Percentiles rank a stretch among this genome's conserved stretches.
These are phyloP conservation scores for Stylophora pistillata DNA, from an alignment of 64 coral and sea anemone species.

Conservation along the genomic window DNA sequence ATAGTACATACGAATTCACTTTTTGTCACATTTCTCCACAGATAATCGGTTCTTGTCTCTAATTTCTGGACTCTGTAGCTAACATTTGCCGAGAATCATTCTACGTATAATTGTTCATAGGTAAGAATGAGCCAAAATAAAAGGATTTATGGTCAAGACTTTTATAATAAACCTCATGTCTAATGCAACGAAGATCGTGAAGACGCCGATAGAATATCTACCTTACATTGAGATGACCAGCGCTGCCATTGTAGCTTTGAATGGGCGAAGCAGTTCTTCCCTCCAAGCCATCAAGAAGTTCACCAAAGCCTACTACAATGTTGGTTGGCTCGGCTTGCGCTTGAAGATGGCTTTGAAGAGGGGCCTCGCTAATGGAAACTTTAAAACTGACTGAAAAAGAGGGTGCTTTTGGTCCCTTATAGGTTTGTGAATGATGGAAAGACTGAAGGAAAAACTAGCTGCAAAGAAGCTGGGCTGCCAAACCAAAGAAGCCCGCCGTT, in stretches of 20 bases:
- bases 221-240: not conserved
- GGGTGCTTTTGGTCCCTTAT: not conserved
- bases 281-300: not conserved
- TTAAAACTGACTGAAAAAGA: not conserved
- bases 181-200: not conserved
- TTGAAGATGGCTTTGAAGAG: not conserved
- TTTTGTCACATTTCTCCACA: conserved; percentile 20
- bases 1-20: not conserved
- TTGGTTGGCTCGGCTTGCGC: not conserved
- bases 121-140: too few relatives aligned
- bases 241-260: not conserved
- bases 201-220: not conserved
- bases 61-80: too few relatives aligned
- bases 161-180: too few relatives aligned
- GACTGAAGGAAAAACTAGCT: not conserved
- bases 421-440: not conserved
- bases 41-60: not conserved
- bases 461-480: not conserved
- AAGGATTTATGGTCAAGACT: too few relatives aligned
- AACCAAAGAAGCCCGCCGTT: not conserved
- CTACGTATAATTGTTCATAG: too few relatives aligned
- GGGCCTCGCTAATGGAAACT: not conserved
- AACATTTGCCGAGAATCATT: too few relatives aligned
- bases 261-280: not conserved
- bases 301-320: not conserved